These are phyloP conservation scores for Aelia acuminata DNA, from an alignment of 2,888 invertebrate species.

Conservation along the genomic window DNA sequence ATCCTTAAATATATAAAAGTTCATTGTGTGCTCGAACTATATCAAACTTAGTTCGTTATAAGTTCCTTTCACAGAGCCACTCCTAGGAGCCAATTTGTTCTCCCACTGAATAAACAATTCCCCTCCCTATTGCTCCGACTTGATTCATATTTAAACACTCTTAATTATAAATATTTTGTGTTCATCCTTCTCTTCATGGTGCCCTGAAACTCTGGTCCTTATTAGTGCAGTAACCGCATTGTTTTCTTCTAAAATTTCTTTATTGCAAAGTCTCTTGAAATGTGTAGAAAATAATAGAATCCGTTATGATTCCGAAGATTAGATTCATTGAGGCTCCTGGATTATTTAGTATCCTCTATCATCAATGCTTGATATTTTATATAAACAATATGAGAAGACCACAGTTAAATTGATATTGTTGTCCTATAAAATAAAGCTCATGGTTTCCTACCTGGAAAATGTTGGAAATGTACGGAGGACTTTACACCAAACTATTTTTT, in stretches of 20 bases:
- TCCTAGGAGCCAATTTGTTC: constrained; percentile 1
- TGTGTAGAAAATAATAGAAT: too few species aligned
- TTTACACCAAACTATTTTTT: too few species aligned
- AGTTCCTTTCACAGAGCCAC: constrained; percentile 6
- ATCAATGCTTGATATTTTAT: too few species aligned
- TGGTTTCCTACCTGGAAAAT: too few species aligned
- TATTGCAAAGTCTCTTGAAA: too few species aligned
- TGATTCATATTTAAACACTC: background rate
- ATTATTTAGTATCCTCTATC: too few species aligned
- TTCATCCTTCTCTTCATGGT: background rate
- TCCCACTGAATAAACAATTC: constrained; percentile 1
- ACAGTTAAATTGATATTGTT: too few species aligned
- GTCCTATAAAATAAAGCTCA: too few species aligned
- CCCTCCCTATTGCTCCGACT: background rate
- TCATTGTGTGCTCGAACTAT: background rate
- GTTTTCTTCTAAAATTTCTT: background rate
- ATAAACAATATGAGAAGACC: too few species aligned
- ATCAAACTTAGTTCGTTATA: constrained; percentile 38
- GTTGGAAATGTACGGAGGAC: too few species aligned
- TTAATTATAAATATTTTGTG: constrained; percentile 23
- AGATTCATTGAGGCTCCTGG: too few species aligned
- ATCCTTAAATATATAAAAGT: constrained; percentile 21
- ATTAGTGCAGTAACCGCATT: background rate
- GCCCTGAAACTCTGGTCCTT: background rate
- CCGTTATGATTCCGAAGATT: too few species aligned